These are phyloP conservation scores for Ochropleura plecta DNA, from an alignment of 2,888 invertebrate species.

Conservation along the genomic window DNA sequence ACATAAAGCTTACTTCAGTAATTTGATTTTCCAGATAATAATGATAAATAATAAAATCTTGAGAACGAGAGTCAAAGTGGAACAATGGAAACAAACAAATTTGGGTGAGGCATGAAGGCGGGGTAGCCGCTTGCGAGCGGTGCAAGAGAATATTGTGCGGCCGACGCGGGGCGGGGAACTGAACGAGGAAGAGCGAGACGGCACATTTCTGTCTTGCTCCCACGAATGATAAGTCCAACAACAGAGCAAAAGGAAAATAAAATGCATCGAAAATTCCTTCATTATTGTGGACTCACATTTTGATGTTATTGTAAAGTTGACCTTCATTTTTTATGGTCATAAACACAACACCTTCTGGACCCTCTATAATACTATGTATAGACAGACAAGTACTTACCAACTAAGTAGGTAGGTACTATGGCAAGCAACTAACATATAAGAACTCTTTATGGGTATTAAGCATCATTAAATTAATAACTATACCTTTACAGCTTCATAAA, in stretches of 20 bases:
- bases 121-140: constrained; percentile 81
- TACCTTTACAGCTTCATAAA: constrained; percentile 48
- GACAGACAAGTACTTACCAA: not conserved
- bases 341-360: constrained; percentile 52
- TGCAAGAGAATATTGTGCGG: constrained; percentile 83
- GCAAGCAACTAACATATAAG: constrained; percentile 33
- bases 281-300: constrained; percentile 75
- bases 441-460: constrained; percentile 50
- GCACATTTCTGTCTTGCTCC: constrained; percentile 62
- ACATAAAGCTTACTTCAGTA: not conserved
- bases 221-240: constrained; percentile 78
- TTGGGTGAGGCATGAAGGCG: constrained; percentile 85
- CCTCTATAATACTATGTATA: constrained; percentile 32
- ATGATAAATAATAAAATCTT: constrained; percentile 5
- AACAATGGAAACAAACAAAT: constrained; percentile 81
- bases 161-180: constrained; percentile 71
- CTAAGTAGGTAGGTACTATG: constrained; percentile 19
- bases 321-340: constrained; percentile 72
- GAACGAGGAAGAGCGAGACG: constrained; percentile 70
- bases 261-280: constrained; percentile 84
- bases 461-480: constrained; percentile 53
- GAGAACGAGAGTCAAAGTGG: constrained; percentile 37
- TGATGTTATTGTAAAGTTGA: constrained; percentile 76
- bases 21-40: not conserved
- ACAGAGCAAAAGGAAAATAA: constrained; percentile 81